Evolutionary conservation across 2,888 invertebrate genomes (phyloP), one percentile per base, ranked within the genome.

Genomic region (Nephrotoma appendiculata): DNA sequence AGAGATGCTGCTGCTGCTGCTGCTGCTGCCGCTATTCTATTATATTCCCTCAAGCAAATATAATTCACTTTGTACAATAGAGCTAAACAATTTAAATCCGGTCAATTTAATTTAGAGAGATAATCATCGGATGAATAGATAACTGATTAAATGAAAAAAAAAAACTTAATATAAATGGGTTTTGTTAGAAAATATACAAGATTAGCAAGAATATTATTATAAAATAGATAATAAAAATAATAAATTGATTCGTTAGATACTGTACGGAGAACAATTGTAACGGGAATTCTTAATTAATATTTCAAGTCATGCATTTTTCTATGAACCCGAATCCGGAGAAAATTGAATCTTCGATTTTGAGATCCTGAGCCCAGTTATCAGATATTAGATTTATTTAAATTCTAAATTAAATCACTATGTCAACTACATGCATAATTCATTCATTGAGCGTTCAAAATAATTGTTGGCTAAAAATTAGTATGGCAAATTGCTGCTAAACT

Each of bases 61-160:
- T 71, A 71, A 71, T 71, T 9, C 12, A 71, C 31, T 31, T 31
- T 31, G 31, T 9, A 71, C 31, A 71, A 71, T 71, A 71, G 71
- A 71, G 42, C 43, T 84, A 84, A 31, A 84, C 84, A 42, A 84
- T 84, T 84, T 84, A 42, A 84, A 84, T 84, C 84, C 84, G 84
- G 84, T 84, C 84, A 84, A 84, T 84, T 84, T 84, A 84, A 84
- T 84, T 84, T 71, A 31, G 9, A 71, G 31, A 71, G 71, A 71
- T 71, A 71, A 31, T 71, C 19, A 71, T 71, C 71, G 71, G 71
- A 71, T 71, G 71, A 71, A 71, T 71, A 71, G 71, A 71, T 71
- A 71, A 71, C 71, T 71, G 71, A 71, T 71, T 71, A 71, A 71
- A 71, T 71, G 71, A 71, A 71, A 71, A 71, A 71, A 71, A 1